Percentiles rank a stretch among this genome's conserved stretches.
phyloP scores from a whole-genome alignment of 2,797 vertebrate species.

The Leuciscus waleckii region DNA sequence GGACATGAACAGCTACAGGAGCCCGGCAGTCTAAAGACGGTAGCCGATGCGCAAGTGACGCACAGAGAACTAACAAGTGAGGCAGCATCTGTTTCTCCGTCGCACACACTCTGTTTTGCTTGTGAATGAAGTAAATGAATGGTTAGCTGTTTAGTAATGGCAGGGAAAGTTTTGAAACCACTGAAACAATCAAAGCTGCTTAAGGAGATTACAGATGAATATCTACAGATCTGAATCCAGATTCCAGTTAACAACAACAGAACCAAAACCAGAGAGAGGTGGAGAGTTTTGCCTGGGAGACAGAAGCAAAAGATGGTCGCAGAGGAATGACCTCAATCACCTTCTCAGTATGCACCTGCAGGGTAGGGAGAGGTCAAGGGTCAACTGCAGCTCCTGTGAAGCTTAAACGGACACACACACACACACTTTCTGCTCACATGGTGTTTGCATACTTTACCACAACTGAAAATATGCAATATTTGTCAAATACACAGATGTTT shows the following conservation, averaged over 20 bases:
- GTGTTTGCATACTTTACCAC: no score
- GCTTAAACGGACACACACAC: conserved; percentile 35
- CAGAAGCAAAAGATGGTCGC: conserved; percentile 9
- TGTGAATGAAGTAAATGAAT: conserved; percentile 4
- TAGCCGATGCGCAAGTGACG: conserved; percentile 23
- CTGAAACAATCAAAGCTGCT: conserved; percentile 23
- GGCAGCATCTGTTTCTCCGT: conserved; percentile 20
- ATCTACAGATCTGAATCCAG: conserved; percentile 24
- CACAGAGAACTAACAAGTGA: conserved; percentile 19
- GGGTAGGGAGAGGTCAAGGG: conserved; percentile 45
- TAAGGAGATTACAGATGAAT: conserved; percentile 32
- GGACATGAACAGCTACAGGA: conserved; percentile 35
- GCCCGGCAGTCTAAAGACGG: conserved; percentile 49
- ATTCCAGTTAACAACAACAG: conserved; percentile 32
- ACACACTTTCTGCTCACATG: conserved; percentile 14
- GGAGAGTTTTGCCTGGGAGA: conserved; percentile 10
- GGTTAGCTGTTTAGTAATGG: conserved; percentile 13
- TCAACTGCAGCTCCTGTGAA: conserved; percentile 41
- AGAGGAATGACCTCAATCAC: conserved; percentile 31
- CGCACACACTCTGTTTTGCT: neutral
- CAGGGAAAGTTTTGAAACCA: conserved; percentile 42
- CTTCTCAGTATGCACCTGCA: conserved; percentile 50
- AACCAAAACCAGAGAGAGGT: conserved; percentile 24
- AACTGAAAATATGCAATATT: no score
- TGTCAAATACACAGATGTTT: no score